A percentile compares a stretch with the other conserved stretches of the same genome.
phyloP scores from a whole-genome alignment of 2,113 vertebrate genomes.

The Himantopus leucocephalus region DNA sequence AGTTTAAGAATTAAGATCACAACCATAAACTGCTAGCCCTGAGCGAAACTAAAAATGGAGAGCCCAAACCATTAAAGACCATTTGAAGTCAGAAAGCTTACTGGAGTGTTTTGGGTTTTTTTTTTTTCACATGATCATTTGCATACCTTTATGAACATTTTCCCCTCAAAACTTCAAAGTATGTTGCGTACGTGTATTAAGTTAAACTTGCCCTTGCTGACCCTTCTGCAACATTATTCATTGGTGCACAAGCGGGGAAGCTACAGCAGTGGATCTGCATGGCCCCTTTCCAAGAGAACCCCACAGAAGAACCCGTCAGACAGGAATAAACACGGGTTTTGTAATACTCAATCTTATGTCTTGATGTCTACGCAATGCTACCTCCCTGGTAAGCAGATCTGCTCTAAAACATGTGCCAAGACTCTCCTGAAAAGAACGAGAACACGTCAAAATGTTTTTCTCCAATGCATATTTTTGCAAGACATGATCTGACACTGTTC shows the following conservation, averaged over 20 bases:
- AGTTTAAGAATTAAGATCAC: neutral
- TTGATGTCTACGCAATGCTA: fast-evolving
- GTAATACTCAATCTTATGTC: neutral
- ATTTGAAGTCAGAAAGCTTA: neutral
- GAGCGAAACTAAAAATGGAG: too few species aligned
- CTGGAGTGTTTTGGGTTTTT: neutral
- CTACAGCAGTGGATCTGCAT: neutral
- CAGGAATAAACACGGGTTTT: neutral
- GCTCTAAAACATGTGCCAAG: neutral
- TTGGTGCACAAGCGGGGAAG: neutral
- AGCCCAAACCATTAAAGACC: neutral
- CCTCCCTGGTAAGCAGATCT: neutral
- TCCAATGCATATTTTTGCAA: neutral
- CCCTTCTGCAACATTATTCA: too few species aligned
- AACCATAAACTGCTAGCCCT: neutral
- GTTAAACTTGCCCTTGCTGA: neutral
- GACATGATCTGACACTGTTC: neutral
- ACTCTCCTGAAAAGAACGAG: neutral
- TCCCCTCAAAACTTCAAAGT: neutral
- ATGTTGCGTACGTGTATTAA: fast-evolving
- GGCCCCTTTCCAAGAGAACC: neutral
- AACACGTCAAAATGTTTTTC: neutral
- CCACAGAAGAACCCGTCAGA: neutral
- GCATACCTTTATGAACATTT: neutral
- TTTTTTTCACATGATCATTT: neutral